Conservation (phyloP, 2,888 invertebrate genomes). For the Morinoia aosen region DNA sequence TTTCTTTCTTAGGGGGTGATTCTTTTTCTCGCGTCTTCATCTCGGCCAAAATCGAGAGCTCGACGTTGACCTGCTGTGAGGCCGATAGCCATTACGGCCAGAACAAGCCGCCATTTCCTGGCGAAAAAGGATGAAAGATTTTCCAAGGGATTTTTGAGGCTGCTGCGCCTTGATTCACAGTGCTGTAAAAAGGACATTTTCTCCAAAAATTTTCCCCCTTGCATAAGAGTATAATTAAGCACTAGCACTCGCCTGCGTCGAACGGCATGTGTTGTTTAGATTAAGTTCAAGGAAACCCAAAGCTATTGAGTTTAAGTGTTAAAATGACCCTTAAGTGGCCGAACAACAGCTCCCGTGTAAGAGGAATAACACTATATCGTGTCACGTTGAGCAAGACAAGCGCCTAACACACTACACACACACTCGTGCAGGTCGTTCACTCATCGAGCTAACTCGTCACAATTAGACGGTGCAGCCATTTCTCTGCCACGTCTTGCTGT, state of each 20-base stretch:
- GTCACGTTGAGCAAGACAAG: background rate
- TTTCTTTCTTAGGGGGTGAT: background rate
- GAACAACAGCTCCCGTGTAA: background rate
- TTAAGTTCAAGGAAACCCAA: background rate
- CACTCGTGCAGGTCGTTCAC: slow-evolving; percentile 2
- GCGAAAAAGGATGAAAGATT: background rate
- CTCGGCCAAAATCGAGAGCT: background rate
- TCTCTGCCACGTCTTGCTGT: background rate
- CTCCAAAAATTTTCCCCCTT: background rate
- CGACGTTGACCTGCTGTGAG: background rate
- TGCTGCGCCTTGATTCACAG: background rate
- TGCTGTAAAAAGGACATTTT: background rate
- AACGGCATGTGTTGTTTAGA: background rate
- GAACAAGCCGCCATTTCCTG: background rate
- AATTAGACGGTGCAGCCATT: background rate
- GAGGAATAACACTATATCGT: background rate
- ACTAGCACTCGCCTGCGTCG: background rate
- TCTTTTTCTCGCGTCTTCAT: background rate
- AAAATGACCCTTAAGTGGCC: background rate
- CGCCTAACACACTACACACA: background rate
- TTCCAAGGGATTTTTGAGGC: background rate
- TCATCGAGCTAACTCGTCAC: background rate
- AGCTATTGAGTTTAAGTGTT: background rate
- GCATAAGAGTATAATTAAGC: background rate
- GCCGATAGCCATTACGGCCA: background rate